Percentiles rank a stretch among this genome's conserved stretches.
These are phyloP conservation scores for Lepeophtheirus nordmannii DNA, from an alignment of 2,888 invertebrate genomes.

Conservation along the genomic window DNA sequence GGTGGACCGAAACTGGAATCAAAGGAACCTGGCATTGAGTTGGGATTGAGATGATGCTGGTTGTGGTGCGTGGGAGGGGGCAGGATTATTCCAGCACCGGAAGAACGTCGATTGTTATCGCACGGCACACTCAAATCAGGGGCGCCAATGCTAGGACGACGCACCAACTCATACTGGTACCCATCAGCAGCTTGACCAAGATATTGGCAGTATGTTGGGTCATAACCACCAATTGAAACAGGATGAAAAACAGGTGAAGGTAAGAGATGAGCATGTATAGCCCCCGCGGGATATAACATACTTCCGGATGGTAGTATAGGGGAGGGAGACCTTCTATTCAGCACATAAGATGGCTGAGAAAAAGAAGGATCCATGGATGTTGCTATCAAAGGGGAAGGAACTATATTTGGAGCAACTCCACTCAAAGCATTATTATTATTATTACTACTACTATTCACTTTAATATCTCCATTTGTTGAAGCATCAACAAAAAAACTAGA, in stretches of 20 bases:
- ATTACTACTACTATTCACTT: neutral
- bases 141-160: slow-evolving; percentile 19
- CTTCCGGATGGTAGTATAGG: neutral
- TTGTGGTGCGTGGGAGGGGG: neutral
- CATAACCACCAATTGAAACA: slow-evolving; percentile 14
- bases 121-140: neutral
- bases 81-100: neutral
- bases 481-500: neutral
- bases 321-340: neutral
- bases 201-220: slow-evolving; percentile 25
- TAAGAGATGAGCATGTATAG: neutral
- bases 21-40: slow-evolving; percentile 12
- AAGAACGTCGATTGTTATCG: slow-evolving; percentile 8
- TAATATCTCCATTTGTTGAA: neutral
- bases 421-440: neutral
- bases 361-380: neutral
- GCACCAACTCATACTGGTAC: slow-evolving; percentile 23
- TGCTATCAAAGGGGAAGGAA: neutral
- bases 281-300: neutral
- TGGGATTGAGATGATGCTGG: neutral
- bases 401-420: neutral
- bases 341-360: neutral
- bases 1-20: slow-evolving; percentile 17
- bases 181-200: slow-evolving; percentile 25
- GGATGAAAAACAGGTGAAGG: slow-evolving; percentile 22